Percentiles rank a stretch among this genome's conserved stretches.
Conservation (phyloP, 2,797 vertebrate genomes). For the Enteromius unitaeniatus region DNA sequence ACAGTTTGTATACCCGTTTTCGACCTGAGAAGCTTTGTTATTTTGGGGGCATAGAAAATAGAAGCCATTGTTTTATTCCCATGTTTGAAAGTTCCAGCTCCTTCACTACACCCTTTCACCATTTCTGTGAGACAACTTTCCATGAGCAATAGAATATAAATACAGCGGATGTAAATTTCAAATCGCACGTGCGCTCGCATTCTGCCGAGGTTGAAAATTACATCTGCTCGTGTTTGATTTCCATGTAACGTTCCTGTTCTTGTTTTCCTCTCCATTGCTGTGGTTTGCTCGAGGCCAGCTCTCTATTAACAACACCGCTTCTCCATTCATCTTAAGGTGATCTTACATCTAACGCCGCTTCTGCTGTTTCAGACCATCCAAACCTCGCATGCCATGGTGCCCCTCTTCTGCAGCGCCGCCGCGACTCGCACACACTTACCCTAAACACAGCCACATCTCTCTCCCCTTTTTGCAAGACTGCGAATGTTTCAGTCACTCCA, state of each 20-base stretch:
- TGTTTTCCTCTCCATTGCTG: slow-evolving; percentile 57
- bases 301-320: slow-evolving; percentile 69
- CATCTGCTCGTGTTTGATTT: slow-evolving; percentile 61
- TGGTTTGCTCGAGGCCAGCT: slow-evolving; percentile 41
- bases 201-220: slow-evolving; percentile 56
- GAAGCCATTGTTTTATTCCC: slow-evolving; percentile 50
- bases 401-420: slow-evolving; percentile 75
- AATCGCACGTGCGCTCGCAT: slow-evolving; percentile 34
- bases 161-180: slow-evolving; percentile 51
- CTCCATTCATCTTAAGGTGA: slow-evolving; percentile 59
- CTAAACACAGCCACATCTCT: slow-evolving; percentile 72
- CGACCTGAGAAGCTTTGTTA: slow-evolving; percentile 54
- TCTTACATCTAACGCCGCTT: slow-evolving; percentile 66
- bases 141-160: slow-evolving; percentile 46
- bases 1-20: slow-evolving; percentile 33
- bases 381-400: slow-evolving; percentile 82
- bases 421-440: slow-evolving; percentile 64
- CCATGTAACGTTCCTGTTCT: slow-evolving; percentile 63
- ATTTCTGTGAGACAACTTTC: slow-evolving; percentile 41
- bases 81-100: slow-evolving; percentile 59
- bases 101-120: slow-evolving; percentile 46
- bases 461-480: slow-evolving; percentile 97
- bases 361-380: slow-evolving; percentile 75
- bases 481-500: slow-evolving; percentile 99
- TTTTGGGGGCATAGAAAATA: slow-evolving; percentile 50